phyloP scores from a whole-genome alignment of 2,888 invertebrate species.

The Lithophane semibrunnea region DNA sequence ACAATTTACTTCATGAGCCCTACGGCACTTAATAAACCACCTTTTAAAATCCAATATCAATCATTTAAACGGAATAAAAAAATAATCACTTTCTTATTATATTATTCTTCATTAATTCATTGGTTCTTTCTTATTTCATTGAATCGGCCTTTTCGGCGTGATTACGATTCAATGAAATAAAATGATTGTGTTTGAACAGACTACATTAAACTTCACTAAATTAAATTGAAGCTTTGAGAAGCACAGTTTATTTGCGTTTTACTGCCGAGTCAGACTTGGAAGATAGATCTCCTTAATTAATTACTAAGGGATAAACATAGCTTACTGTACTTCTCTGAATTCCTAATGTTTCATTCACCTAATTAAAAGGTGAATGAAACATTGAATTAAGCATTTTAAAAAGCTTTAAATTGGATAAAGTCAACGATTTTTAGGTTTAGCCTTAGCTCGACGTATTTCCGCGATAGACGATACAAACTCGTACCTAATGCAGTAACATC shows the following conservation, averaged over 20 bases:
- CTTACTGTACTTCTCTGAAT: neutral
- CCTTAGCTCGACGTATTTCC: neutral
- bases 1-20: neutral
- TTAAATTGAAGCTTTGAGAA: constrained; percentile 49
- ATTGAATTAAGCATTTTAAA: neutral
- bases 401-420: too few species aligned
- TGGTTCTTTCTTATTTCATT: neutral
- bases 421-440: neutral
- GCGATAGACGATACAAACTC: constrained; percentile 12
- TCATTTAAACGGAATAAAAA: constrained; percentile 8
- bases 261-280: neutral
- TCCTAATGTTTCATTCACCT: neutral
- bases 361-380: too few species aligned
- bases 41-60: constrained; percentile 21
- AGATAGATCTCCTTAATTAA: neutral
- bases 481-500: constrained; percentile 3
- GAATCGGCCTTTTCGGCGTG: neutral
- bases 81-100: neutral
- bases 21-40: neutral
- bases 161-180: constrained; percentile 5
- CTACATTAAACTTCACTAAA: constrained; percentile 34
- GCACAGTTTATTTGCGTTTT: neutral
- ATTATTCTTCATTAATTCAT: neutral
- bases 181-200: constrained; percentile 31
- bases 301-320: neutral